These are phyloP conservation scores for Heliocidaris tuberculata DNA, from an alignment of 35 echinoderm and acorn worm species.

Conservation along the genomic window DNA sequence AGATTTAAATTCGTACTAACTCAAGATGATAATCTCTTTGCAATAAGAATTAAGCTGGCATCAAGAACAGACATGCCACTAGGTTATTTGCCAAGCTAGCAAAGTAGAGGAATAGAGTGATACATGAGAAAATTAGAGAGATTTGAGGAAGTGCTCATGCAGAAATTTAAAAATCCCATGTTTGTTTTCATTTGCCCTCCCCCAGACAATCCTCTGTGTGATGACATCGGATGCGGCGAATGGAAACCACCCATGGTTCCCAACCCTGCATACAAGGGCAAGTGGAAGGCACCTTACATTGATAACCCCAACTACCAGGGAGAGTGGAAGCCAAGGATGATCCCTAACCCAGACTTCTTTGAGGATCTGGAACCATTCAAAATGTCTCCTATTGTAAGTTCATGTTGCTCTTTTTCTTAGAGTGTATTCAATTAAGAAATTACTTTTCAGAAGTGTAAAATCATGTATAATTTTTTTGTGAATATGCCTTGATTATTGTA, in stretches of 20 bases:
- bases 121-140: no score
- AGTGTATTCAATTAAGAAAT: not conserved
- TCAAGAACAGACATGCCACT: no score
- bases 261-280: conserved; percentile 95
- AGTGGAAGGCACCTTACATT: conserved; percentile 89
- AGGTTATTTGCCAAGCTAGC: no score
- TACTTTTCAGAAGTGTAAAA: no score
- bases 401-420: not conserved
- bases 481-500: not conserved
- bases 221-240: conserved; percentile 93
- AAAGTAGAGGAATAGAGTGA: no score
- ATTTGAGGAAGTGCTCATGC: no score
- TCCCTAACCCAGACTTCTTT: conserved; percentile 98
- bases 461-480: no score
- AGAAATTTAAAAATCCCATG: no score
- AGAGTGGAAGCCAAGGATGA: conserved; percentile 83
- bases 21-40: no score
- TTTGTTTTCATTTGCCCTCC: not conserved
- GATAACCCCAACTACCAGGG: conserved; percentile 89
- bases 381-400: conserved; percentile 96
- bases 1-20: no score
- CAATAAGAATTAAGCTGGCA: no score
- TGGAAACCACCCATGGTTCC: conserved; percentile 80
- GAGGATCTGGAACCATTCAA: conserved; percentile 95
- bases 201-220: conserved; percentile 79